Evolutionary conservation across 1,140 invertebrate genomes (phyloP), one percentile per base, ranked within the genome.

Genomic region (Thaumatotibia leucotreta): DNA sequence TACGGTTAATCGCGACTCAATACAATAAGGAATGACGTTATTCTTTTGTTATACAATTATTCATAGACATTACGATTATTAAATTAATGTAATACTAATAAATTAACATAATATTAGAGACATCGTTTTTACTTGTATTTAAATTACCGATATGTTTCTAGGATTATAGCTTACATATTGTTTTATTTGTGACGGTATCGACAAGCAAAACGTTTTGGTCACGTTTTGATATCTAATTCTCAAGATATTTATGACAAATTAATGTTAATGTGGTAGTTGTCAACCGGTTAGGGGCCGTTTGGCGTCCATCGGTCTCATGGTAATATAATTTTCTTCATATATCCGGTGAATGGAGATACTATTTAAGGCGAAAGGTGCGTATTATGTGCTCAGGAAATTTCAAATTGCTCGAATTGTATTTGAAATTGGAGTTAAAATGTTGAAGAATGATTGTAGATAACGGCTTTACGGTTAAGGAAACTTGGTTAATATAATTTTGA

Each of bases 151-250:
- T 14, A 1, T 31, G 5, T 58, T 10, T n/a, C 52, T 31, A 22
- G 22, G 11, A 33, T 23, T 32, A 17, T 11, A 63, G 17, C 31
- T 23, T 4, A 23, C 20, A n/a, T 20, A 63, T 20, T 23, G 20
- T 63, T 32, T 63, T 63, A 35, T 24, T 33, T 14, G 1, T 11
- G n/a, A 39, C 5, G 11, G 6, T 63, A 39, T n/a, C n/a, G n/a
- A n/a, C n/a, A n/a, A 9, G 24, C 61, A 63, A 35, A 63, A 63
- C 61, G 31, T 39, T 58, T 58, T 58, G 24, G 11, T n/a, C n/a
- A n/a, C n/a, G n/a, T n/a, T n/a, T n/a, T 58, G 17, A 31, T 58
- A 4, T 58, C 52, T 27, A 31, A 58, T 29, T 29, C 14, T 29
- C 52, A 58, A 6, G 24, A 58, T 58, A 58, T 58, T 58, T 31